These are phyloP conservation scores for Calyptomena viridis DNA, from an alignment of 2,113 vertebrate genomes.

Conservation along the genomic window DNA sequence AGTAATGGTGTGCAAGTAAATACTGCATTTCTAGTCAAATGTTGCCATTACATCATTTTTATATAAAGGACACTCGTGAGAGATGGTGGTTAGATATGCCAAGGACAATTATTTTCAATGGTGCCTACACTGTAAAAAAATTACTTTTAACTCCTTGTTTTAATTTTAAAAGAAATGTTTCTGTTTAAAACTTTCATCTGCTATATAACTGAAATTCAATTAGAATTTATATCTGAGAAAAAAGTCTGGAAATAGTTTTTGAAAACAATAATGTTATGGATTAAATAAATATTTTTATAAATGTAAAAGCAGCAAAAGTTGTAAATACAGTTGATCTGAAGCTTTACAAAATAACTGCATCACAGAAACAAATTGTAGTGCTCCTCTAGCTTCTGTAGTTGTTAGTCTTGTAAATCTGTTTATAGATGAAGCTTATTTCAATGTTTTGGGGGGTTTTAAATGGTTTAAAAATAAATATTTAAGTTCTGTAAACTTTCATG, in stretches of 20 bases:
- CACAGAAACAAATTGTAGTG: conserved; percentile 67
- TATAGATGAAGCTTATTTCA: conserved; percentile 77
- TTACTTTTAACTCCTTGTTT: conserved; percentile 74
- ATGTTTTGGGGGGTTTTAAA: conserved; percentile 68
- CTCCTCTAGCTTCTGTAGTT: conserved; percentile 73
- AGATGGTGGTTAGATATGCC: conserved; percentile 70
- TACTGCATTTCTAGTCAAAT: conserved; percentile 57
- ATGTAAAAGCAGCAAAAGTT: conserved; percentile 79
- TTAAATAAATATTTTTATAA: conserved; percentile 87
- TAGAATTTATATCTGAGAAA: conserved; percentile 74
- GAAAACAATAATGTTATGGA: conserved; percentile 79
- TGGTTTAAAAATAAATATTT: conserved; percentile 89
- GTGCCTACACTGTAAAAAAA: conserved; percentile 76
- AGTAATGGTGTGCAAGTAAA: conserved; percentile 66
- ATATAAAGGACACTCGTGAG: conserved; percentile 66
- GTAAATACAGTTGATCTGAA: conserved; percentile 82
- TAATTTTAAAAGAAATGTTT: conserved; percentile 73
- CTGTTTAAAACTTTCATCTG: conserved; percentile 71
- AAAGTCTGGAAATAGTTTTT: conserved; percentile 78
- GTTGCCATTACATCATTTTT: conserved; percentile 72
- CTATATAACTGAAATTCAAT: conserved; percentile 71
- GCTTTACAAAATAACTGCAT: conserved; percentile 76
- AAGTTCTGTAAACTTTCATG: conserved; percentile 75
- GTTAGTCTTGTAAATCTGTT: conserved; percentile 82
- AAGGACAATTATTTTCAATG: conserved; percentile 75